These are phyloP conservation scores for Folsomia manolachei DNA, from an alignment of 2,888 invertebrate genomes.

Conservation along the genomic window DNA sequence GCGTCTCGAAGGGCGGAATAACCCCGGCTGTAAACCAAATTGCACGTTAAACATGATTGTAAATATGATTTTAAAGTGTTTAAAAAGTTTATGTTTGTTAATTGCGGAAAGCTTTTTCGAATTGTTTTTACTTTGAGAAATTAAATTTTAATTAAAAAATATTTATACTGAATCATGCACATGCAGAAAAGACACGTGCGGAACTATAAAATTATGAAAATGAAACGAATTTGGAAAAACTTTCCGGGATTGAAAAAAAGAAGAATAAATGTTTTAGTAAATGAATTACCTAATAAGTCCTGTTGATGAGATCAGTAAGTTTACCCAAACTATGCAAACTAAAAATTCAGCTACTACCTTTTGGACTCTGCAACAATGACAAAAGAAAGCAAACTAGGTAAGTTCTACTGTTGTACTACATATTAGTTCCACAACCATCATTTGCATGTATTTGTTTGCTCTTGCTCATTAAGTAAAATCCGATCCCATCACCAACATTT, in stretches of 20 bases:
- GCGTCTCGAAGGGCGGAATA: slow-evolving; percentile 72
- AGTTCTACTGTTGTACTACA: neutral
- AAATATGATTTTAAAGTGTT: neutral
- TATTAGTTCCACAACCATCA: too few species aligned
- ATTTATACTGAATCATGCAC: too few species aligned
- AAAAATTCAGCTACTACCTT: slow-evolving; percentile 33
- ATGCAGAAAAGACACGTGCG: neutral
- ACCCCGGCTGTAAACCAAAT: slow-evolving; percentile 60
- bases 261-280: neutral
- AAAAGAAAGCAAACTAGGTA: too few species aligned
- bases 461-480: neutral
- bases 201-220: neutral
- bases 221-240: neutral
- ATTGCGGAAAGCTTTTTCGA: neutral
- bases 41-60: neutral
- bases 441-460: too few species aligned
- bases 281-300: slow-evolving; percentile 35
- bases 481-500: neutral
- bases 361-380: slow-evolving; percentile 12
- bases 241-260: neutral
- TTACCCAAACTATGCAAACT: slow-evolving; percentile 38
- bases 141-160: too few species aligned
- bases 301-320: slow-evolving; percentile 36
- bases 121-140: too few species aligned
- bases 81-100: neutral